Percentiles rank a stretch among this genome's conserved stretches.
Evolutionary conservation across 1,140 invertebrate species (phyloP).

Genomic region (Lepidotrigona ventralis): DNA sequence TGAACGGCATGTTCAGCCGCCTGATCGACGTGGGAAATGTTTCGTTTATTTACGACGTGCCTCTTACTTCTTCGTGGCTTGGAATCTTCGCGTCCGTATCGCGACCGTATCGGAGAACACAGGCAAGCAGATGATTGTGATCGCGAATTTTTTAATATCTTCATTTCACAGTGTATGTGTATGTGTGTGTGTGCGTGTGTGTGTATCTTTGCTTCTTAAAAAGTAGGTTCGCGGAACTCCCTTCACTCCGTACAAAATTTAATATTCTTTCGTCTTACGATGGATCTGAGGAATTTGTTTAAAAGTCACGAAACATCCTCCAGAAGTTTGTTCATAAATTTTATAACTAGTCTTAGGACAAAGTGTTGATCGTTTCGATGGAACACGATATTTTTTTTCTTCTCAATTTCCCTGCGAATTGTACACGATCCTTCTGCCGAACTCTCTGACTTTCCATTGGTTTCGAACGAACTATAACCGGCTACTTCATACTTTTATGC

Average conservation of each 20-base stretch:
- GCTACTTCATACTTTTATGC: neutral
- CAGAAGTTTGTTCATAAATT: neutral
- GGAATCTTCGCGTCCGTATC: neutral
- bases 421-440: neutral
- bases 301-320: neutral
- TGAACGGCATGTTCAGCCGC: slow-evolving; percentile 22
- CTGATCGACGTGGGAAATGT: slow-evolving; percentile 3
- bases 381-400: neutral
- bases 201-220: neutral
- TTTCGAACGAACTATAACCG: neutral
- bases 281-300: neutral
- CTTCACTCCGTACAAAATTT: neutral
- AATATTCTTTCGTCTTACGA: neutral
- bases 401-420: neutral
- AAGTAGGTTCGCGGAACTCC: neutral
- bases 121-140: neutral
- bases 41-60: neutral
- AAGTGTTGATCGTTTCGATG: neutral
- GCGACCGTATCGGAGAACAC: neutral
- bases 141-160: neutral
- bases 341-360: neutral
- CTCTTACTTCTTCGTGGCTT: neutral
- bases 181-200: too few species aligned
- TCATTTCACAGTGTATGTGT: neutral
- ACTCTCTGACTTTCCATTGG: neutral